Base-by-base conservation (phyloP, 2,797 vertebrate species). In the Alcedo quadribrachys region DNA sequence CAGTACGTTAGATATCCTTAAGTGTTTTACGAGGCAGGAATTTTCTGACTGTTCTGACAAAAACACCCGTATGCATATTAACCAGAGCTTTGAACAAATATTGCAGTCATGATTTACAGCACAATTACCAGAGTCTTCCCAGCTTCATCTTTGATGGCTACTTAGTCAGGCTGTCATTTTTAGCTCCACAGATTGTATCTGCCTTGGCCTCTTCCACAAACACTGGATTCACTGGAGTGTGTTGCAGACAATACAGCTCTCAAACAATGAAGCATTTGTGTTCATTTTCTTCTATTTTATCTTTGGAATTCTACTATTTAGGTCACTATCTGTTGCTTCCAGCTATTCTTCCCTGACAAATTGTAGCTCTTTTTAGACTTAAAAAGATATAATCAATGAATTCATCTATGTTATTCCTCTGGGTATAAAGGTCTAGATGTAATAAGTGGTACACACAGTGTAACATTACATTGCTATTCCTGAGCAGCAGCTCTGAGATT, bases 311-410 rank as follows among this genome's bases (percentile, higher is more conserved):
- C 91, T 85, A 85, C 93, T 95, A 92, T 96, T 96, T 96, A 94
- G 94, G 94, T 96, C 92, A 91, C 87, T 96, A 93, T 94, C 93
- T 94, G 70, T 88, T 94, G 94, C 90, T 96, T 81, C 90, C 87
- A 96, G 87, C 80, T 85, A 92, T 93, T 92, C 86, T 89, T 91
- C 60, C 76, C 74, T 87, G 85, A 95, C 90, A 96, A 91, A 91
- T 69, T 83, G 93, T 88, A 90, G 84, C 79, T 93, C 81, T 92
- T 95, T 94, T 90, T 85, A 89, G 93, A 70, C 76, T 91, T 92
- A 94, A 85, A 92, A 94, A 96, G 92, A 93, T 92, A 85, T 90
- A 94, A 96, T 96, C 94, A 94, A 90, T 94, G 90, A 95, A 95
- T 96, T 94, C n/a, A 93, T 96, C 88, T 83, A 10, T 24, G 81